phyloP scores from a whole-genome alignment of 2,888 invertebrate genomes.

The Drosophila neotestacea region DNA sequence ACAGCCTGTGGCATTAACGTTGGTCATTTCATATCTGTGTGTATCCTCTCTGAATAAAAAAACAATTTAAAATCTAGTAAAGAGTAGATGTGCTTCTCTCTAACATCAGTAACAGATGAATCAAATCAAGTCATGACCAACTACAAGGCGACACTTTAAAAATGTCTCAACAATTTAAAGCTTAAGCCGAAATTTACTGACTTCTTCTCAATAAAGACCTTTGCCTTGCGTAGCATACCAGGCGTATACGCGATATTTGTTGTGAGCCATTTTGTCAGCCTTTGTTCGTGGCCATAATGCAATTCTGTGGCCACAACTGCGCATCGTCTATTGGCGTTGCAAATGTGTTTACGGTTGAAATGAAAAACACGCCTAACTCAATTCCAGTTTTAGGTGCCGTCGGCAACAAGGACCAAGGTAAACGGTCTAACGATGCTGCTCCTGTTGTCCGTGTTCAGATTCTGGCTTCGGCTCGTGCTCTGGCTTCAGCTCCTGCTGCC shows the following conservation, averaged over 20 bases:
- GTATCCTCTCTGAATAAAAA: background rate
- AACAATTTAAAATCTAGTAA: constrained; percentile 3
- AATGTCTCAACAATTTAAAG: background rate
- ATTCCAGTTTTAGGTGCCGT: constrained; percentile 34
- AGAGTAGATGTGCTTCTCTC: background rate
- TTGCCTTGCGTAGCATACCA: background rate
- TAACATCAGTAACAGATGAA: background rate
- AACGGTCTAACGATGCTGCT: background rate
- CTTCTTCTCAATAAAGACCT: background rate
- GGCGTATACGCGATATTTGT: constrained; percentile 35
- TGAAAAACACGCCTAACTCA: constrained; percentile 54
- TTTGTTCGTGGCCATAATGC: constrained; percentile 52
- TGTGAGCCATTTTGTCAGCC: background rate
- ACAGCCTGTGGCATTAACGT: constrained; percentile 49
- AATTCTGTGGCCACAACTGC: constrained; percentile 49
- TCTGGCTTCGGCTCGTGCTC: background rate
- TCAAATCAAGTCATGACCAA: background rate
- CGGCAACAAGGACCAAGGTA: constrained; percentile 32
- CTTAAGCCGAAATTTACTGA: background rate
- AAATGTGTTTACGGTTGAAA: constrained; percentile 48
- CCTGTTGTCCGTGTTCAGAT: background rate
- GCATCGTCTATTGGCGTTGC: constrained; percentile 41
- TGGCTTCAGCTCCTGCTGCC: background rate
- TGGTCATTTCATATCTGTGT: constrained; percentile 57
- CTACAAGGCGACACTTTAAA: background rate